Evolutionary conservation across 2,797 vertebrate species (phyloP), one percentile per base, ranked within the genome.

Genomic region (Rhynchotus rufescens): DNA sequence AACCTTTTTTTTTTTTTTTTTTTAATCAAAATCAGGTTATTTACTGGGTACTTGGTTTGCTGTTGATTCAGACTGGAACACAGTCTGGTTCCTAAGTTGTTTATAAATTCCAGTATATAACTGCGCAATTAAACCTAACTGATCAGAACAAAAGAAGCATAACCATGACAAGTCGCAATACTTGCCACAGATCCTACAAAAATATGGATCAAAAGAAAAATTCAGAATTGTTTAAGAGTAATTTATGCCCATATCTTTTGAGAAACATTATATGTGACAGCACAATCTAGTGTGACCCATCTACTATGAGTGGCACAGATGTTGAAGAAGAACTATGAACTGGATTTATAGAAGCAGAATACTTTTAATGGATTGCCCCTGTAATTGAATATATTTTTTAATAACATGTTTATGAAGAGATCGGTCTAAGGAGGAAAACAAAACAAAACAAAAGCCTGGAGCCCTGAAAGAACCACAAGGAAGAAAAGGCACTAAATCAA

Each of bases 11-110:
- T 36, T 36, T 36, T 36, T 36, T 36, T 6, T 45, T 47, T 52
- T 71, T 28, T 7, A 1, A 4, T 10, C 34, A 6, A 51, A 0
- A 1, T 30, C 16, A 7, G 30, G 5, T 81, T 84, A 28, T 9
- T 84, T 72, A 36, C 21, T 44, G 30, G 5, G 15, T 6, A 30
- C 4, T 65, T 72, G 6, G 7, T 59, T 81, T 84, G 38, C 36
- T 69, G 12, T 6, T 38, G 15, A 4, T 47, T 68, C 7, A 9
- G 40, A 4, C 0, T 65, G 32, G 30, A 84, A 65, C 4, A 2
- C 0, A 5, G 36, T 36, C 36, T 36, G 8, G 5, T 77, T 89
- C 32, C 26, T 66, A 79, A 30, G 2, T 32, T 14, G 36, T 44
- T 73, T 65, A 13, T 56, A 20, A 49, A 65, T 84, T 61, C 16